A percentile compares a stretch with the other conserved stretches of the same genome.
phyloP scores from a whole-genome alignment of 1,140 invertebrate genomes.

The Panulirus ornatus region DNA sequence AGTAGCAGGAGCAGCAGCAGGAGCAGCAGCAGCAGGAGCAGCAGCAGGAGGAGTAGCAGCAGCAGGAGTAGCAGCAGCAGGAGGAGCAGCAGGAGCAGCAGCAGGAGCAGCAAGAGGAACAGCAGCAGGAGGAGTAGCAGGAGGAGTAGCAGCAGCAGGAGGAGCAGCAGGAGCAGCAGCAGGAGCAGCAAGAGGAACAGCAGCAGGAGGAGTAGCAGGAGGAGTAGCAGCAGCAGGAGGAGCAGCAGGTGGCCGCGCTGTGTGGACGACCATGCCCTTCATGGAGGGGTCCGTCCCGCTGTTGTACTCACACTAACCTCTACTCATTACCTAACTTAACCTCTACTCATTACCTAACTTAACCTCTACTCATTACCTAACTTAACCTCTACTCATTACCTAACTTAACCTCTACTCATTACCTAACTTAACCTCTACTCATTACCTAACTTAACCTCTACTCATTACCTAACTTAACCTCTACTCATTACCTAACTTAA shows the following conservation, averaged over 20 bases:
- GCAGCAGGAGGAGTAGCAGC: background rate
- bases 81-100: background rate
- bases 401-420: too few species aligned
- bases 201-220: background rate
- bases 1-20: background rate
- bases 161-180: background rate
- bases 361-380: too few species aligned
- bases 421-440: too few species aligned
- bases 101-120: background rate
- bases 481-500: too few species aligned
- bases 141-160: background rate
- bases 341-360: too few species aligned
- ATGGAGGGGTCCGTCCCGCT: too few species aligned
- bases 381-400: too few species aligned
- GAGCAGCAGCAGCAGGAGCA: background rate
- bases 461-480: too few species aligned
- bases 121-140: slow-evolving; percentile 23
- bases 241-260: background rate
- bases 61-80: background rate
- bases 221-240: background rate
- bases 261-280: too few species aligned
- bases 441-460: too few species aligned
- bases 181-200: background rate
- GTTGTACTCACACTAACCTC: too few species aligned
- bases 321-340: too few species aligned